Evolutionary conservation across 2,113 vertebrate genomes (phyloP).

Genomic region (Paralichthys olivaceus): DNA sequence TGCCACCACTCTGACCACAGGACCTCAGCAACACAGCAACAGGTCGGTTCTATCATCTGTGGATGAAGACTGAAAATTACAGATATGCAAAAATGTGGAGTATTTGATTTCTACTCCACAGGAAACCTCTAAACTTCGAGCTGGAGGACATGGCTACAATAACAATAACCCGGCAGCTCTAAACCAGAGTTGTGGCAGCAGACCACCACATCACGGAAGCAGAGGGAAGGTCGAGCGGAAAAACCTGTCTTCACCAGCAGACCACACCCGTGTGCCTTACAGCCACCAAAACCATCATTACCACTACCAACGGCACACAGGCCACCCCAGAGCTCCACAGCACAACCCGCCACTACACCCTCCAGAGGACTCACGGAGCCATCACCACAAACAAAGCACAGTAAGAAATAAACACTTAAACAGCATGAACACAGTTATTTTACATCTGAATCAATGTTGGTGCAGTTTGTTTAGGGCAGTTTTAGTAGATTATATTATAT

Average conservation of each 20-base stretch:
- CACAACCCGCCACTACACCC: slow-evolving; percentile 57
- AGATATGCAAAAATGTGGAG: background rate
- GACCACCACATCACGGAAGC: slow-evolving; percentile 64
- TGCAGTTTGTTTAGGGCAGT: too few species aligned
- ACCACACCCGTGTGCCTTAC: slow-evolving; percentile 92
- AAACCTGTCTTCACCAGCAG: slow-evolving; percentile 89
- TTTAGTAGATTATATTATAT: too few species aligned
- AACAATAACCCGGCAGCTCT: slow-evolving; percentile 48
- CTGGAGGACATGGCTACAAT: slow-evolving; percentile 69
- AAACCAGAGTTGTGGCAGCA: slow-evolving; percentile 64
- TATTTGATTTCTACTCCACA: slow-evolving; percentile 25
- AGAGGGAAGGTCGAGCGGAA: slow-evolving; percentile 75
- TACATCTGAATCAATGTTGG: too few species aligned
- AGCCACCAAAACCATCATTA: slow-evolving; percentile 83
- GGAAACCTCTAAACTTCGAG: slow-evolving; percentile 77
- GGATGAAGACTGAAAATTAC: background rate
- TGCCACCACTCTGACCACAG: slow-evolving; percentile 83
- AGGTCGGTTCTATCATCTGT: slow-evolving; percentile 59
- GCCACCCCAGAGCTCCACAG: slow-evolving; percentile 69
- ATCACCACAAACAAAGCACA: slow-evolving; percentile 82
- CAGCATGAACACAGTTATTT: background rate
- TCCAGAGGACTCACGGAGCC: slow-evolving; percentile 69
- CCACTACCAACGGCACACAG: slow-evolving; percentile 77
- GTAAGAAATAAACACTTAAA: slow-evolving; percentile 66
- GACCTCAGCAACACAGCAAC: slow-evolving; percentile 84